Evolutionary conservation across 2,888 invertebrate genomes (phyloP).

Genomic region (Chalcis sispes): DNA sequence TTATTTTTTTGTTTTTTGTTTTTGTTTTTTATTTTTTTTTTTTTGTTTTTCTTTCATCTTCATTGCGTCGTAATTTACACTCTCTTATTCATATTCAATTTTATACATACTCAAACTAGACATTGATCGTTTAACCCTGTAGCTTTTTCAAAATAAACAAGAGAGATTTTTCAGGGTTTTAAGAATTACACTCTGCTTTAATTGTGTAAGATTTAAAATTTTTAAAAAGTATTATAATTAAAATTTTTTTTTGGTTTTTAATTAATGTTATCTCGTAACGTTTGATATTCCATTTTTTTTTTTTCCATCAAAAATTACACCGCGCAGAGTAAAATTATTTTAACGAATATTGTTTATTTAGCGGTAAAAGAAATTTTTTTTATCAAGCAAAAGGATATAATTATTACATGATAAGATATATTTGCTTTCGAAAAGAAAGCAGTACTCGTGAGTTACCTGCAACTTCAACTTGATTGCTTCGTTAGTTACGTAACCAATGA

Average conservation of each 20-base stretch:
- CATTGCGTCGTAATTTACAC: too few relatives aligned
- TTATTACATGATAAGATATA: background rate
- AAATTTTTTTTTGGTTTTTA: too few relatives aligned
- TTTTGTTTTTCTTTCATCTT: background rate
- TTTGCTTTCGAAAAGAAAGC: background rate
- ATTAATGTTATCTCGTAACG: constrained; percentile 4
- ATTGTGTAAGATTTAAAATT: too few relatives aligned
- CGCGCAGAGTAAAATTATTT: background rate
- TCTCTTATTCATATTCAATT: too few relatives aligned
- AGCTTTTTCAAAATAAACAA: too few relatives aligned
- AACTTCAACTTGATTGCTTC: constrained; percentile 82
- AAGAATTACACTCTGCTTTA: too few relatives aligned
- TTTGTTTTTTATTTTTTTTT: constrained; percentile 18
- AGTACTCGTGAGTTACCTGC: constrained; percentile 74
- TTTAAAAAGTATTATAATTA: too few relatives aligned
- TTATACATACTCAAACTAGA: too few relatives aligned
- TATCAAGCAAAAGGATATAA: background rate
- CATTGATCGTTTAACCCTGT: too few relatives aligned
- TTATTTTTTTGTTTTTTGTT: constrained; percentile 23
- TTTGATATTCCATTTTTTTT: background rate
- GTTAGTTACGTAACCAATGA: constrained; percentile 78
- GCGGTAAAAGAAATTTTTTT: background rate
- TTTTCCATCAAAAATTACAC: background rate
- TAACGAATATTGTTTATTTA: background rate
- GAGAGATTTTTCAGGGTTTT: too few relatives aligned